phyloP scores from a whole-genome alignment of 2,888 invertebrate species.

The Prosopocoilus inquinatus region DNA sequence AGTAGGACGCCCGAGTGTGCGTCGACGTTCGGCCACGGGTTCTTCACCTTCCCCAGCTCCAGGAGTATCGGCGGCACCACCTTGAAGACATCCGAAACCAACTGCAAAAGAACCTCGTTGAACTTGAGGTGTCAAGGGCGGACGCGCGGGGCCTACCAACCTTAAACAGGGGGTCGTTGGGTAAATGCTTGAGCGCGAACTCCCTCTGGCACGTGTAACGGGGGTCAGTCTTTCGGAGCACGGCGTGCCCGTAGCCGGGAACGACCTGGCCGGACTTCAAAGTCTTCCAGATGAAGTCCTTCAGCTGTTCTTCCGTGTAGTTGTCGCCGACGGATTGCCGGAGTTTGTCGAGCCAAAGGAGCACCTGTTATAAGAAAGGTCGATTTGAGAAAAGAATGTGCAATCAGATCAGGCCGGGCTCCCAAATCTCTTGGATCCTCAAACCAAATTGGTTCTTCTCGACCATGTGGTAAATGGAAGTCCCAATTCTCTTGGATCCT shows the following conservation, averaged over 20 bases:
- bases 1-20: conserved; percentile 93
- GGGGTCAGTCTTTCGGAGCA: conserved; percentile 91
- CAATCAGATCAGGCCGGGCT: too few species aligned
- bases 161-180: conserved; percentile 88
- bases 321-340: conserved; percentile 81
- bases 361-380: conserved; percentile 63
- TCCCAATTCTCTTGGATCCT: too few species aligned
- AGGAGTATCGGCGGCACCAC: conserved; percentile 88
- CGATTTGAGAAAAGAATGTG: not conserved
- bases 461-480: too few species aligned
- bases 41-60: conserved; percentile 94
- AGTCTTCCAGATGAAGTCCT: conserved; percentile 97
- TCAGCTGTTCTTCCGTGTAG: conserved; percentile 86
- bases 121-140: not conserved
- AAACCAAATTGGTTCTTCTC: too few species aligned
- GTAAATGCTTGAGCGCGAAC: conserved; percentile 90
- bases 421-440: too few species aligned
- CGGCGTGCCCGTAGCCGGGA: conserved; percentile 95
- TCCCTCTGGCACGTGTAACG: conserved; percentile 91
- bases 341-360: conserved; percentile 91
- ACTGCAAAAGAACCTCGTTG: conserved; percentile 55
- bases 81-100: conserved; percentile 88
- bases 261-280: conserved; percentile 95
- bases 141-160: not conserved
- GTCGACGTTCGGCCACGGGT: conserved; percentile 98